phyloP scores from a whole-genome alignment of 2,113 vertebrate species.

The Forbesichthys papilliferus region DNA sequence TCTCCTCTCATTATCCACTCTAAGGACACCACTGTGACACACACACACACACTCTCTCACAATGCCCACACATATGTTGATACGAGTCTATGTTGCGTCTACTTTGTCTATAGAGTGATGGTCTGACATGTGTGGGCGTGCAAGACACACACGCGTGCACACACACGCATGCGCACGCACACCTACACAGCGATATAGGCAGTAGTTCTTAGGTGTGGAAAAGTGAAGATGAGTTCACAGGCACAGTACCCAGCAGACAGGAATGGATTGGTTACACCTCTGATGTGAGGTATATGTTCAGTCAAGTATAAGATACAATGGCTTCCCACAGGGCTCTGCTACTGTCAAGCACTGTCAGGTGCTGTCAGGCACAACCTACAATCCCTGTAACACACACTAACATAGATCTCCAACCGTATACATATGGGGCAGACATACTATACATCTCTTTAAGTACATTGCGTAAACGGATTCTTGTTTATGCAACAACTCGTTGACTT shows the following conservation, averaged over 20 bases:
- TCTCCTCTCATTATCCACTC: conserved; percentile 74
- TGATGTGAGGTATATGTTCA: conserved; percentile 71
- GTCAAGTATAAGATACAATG: conserved; percentile 64
- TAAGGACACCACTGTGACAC: conserved; percentile 68
- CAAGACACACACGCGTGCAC: background rate
- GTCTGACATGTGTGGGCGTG: conserved; percentile 16
- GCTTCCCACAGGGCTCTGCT: conserved; percentile 63
- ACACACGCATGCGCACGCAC: conserved; percentile 11
- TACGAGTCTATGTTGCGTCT: conserved; percentile 46
- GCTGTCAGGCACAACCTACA: conserved; percentile 42
- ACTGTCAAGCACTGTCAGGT: conserved; percentile 60
- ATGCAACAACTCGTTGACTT: too few relatives aligned
- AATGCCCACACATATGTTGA: conserved; percentile 9
- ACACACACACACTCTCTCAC: conserved; percentile 13
- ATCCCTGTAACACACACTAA: conserved; percentile 45
- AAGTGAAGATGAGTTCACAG: conserved; percentile 69
- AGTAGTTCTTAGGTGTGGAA: conserved; percentile 66
- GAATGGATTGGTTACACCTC: conserved; percentile 79
- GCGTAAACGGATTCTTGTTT: too few relatives aligned
- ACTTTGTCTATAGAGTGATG: conserved; percentile 20
- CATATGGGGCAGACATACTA: background rate
- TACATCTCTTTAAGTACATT: background rate
- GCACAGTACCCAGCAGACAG: conserved; percentile 63
- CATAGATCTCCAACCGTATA: conserved; percentile 31
- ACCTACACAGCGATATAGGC: conserved; percentile 7